phyloP scores from a whole-genome alignment of 2,797 vertebrate species.

The Brachymystax lenok region DNA sequence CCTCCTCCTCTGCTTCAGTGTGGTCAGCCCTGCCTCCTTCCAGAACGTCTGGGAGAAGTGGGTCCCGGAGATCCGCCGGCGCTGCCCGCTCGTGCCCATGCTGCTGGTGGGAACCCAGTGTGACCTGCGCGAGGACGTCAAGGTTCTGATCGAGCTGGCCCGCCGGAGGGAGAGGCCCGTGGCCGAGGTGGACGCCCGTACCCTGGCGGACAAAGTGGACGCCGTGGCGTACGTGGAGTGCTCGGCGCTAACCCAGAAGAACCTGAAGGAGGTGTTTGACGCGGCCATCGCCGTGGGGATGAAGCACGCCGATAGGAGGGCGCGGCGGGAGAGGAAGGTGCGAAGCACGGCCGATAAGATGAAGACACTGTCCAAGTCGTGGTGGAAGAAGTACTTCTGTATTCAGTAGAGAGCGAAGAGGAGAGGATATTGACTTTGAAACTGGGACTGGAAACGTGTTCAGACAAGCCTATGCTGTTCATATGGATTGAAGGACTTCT shows the following conservation, averaged over 20 bases:
- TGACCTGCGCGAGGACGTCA: conserved; percentile 86
- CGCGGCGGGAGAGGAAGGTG: conserved; percentile 75
- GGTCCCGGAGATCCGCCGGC: conserved; percentile 81
- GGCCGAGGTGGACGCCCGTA: conserved; percentile 73
- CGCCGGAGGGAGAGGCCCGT: conserved; percentile 79
- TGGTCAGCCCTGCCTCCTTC: conserved; percentile 86
- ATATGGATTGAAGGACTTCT: conserved; percentile 38
- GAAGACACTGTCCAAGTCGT: conserved; percentile 85
- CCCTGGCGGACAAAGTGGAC: conserved; percentile 77
- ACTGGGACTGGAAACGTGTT: conserved; percentile 37
- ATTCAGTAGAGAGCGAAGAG: conserved; percentile 61
- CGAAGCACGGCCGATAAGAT: conserved; percentile 82
- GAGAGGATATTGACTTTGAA: conserved; percentile 13
- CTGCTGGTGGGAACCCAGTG: conserved; percentile 88
- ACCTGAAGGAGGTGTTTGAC: conserved; percentile 88
- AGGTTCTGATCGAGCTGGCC: conserved; percentile 84
- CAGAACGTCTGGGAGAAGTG: conserved; percentile 87
- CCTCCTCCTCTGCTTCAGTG: conserved; percentile 86
- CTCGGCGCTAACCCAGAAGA: conserved; percentile 86
- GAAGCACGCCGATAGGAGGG: conserved; percentile 72
- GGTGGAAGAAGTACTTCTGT: conserved; percentile 88
- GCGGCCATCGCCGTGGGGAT: conserved; percentile 80
- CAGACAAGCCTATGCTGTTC: background rate
- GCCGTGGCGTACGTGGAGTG: conserved; percentile 84
- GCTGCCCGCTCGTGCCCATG: conserved; percentile 80